Conservation (phyloP, 2,888 invertebrate genomes). For the Synergus japonicus region DNA sequence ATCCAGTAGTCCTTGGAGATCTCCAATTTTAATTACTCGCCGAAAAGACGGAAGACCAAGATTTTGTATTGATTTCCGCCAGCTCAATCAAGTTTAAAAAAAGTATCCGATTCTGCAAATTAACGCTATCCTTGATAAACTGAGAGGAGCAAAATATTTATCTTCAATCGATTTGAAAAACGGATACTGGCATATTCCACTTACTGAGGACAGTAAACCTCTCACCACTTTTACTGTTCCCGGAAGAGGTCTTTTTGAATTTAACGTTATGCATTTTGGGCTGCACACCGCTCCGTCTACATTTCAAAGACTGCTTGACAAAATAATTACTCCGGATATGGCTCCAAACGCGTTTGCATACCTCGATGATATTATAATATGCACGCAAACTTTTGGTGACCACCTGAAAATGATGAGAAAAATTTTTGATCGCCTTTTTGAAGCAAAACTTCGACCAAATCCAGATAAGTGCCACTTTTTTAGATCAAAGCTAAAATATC, state of each 20-base stretch:
- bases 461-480: slow-evolving; percentile 62
- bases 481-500: slow-evolving; percentile 50
- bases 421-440: slow-evolving; percentile 56
- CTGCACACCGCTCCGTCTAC: slow-evolving; percentile 62
- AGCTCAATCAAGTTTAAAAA: too few species aligned
- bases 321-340: neutral
- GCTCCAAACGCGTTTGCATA: slow-evolving; percentile 7
- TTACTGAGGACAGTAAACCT: slow-evolving; percentile 51
- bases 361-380: slow-evolving; percentile 44
- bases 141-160: slow-evolving; percentile 63
- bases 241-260: slow-evolving; percentile 62
- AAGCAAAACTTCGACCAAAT: slow-evolving; percentile 55
- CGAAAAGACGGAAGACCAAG: too few species aligned
- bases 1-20: too few species aligned
- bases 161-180: slow-evolving; percentile 63
- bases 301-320: slow-evolving; percentile 57
- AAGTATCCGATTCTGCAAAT: slow-evolving; percentile 53
- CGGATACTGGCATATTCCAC: slow-evolving; percentile 63
- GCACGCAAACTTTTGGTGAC: neutral
- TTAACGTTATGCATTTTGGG: slow-evolving; percentile 63
- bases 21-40: too few species aligned
- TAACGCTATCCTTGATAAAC: slow-evolving; percentile 60
- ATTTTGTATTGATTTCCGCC: too few species aligned
- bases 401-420: slow-evolving; percentile 38
- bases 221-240: slow-evolving; percentile 66